These are phyloP conservation scores for Oscheius sp. DNA, from an alignment of 2,888 invertebrate species.

Conservation along the genomic window DNA sequence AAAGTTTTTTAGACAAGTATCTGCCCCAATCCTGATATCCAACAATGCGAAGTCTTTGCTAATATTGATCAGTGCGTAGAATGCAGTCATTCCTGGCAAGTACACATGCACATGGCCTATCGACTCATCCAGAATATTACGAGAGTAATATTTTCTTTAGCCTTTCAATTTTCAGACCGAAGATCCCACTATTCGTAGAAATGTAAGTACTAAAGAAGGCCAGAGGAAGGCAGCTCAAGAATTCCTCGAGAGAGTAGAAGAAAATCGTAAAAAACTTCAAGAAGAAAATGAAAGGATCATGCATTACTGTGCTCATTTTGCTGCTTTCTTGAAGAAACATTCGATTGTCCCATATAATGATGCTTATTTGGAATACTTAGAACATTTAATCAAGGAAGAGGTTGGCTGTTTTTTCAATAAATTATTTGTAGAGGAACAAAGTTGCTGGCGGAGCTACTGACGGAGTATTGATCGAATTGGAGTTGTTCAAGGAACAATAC, in stretches of 20 bases:
- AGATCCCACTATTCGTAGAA: background rate
- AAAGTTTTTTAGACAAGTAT: background rate
- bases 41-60: background rate
- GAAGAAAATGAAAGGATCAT: background rate
- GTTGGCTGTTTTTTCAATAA: background rate
- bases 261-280: background rate
- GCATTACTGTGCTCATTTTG: slow-evolving; percentile 17
- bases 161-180: background rate
- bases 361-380: background rate
- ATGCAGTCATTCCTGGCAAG: background rate
- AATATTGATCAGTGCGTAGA: background rate
- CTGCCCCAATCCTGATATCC: background rate
- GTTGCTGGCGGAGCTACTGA: background rate
- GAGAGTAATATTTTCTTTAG: too few species aligned
- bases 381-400: slow-evolving; percentile 7
- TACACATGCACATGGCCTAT: slow-evolving; percentile 4
- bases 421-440: background rate
- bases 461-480: background rate
- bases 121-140: background rate
- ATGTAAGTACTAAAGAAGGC: background rate
- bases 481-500: background rate
- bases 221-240: background rate
- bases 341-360: slow-evolving; percentile 19
- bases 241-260: background rate
- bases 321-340: slow-evolving; percentile 4